Percentiles rank a stretch among this genome's conserved stretches.
Evolutionary conservation across 2,888 invertebrate species (phyloP).

Genomic region (Pyrochroa serraticornis): DNA sequence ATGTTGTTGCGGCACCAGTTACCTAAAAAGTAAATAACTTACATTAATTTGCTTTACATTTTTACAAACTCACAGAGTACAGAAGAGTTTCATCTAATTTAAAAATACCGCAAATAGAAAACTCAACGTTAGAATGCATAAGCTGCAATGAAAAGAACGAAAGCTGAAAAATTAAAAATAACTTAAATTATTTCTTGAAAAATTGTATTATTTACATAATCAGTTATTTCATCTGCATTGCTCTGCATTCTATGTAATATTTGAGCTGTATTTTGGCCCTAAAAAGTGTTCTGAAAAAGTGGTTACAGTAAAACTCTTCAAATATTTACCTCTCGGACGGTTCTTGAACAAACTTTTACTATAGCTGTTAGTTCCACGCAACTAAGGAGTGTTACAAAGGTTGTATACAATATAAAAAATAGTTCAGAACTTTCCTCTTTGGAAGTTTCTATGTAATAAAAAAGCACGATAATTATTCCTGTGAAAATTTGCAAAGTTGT

Average conservation of each 20-base stretch:
- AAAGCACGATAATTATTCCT: constrained; percentile 2
- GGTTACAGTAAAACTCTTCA: too few species aligned
- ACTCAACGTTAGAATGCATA: constrained; percentile 1
- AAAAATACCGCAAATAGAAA: constrained; percentile 8
- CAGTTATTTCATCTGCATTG: neutral
- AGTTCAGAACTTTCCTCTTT: neutral
- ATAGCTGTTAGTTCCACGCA: neutral
- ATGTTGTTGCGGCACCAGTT: constrained; percentile 4
- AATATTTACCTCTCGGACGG: constrained; percentile 6
- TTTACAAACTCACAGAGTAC: constrained; percentile 5
- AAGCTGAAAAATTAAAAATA: constrained; percentile 4
- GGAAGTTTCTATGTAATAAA: constrained; percentile 5
- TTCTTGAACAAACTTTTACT: neutral
- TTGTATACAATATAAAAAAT: neutral
- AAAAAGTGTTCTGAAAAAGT: neutral
- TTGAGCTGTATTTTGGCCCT: constrained; percentile 1
- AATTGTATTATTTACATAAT: constrained; percentile 2
- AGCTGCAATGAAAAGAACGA: constrained; percentile 10
- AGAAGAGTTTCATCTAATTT: constrained; percentile 13
- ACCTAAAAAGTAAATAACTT: constrained; percentile 7
- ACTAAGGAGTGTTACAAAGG: neutral
- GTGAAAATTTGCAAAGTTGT: constrained; percentile 7
- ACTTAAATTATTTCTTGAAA: neutral
- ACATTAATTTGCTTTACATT: neutral
- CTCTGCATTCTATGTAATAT: constrained; percentile 8